phyloP scores from a whole-genome alignment of 2,888 invertebrate species.

The Pycnomerus fuliginosus region DNA sequence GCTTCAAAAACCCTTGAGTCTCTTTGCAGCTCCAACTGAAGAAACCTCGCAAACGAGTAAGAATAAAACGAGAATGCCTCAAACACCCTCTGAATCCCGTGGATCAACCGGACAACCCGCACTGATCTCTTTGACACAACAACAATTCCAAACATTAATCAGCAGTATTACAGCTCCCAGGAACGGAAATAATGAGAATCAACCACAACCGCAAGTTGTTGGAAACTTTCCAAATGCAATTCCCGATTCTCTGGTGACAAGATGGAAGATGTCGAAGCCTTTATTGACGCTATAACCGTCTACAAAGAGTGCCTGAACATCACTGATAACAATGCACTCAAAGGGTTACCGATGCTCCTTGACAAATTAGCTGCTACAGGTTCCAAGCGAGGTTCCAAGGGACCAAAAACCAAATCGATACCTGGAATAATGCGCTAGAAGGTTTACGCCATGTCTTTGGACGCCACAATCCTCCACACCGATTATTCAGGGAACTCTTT shows the following conservation, averaged over 20 bases:
- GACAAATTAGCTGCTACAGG: slow-evolving; percentile 25
- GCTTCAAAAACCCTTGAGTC: too few relatives aligned
- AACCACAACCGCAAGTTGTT: too few relatives aligned
- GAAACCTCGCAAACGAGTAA: too few relatives aligned
- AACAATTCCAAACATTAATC: not conserved
- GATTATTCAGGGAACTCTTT: slow-evolving; percentile 22
- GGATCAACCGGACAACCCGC: not conserved
- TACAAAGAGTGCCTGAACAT: slow-evolving; percentile 32
- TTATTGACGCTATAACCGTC: slow-evolving; percentile 29
- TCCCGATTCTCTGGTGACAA: slow-evolving; percentile 24
- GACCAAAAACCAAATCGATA: slow-evolving; percentile 2
- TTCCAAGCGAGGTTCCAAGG: too few relatives aligned
- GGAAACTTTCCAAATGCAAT: slow-evolving; percentile 22
- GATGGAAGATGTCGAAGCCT: slow-evolving; percentile 26
- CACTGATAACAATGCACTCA: slow-evolving; percentile 28
- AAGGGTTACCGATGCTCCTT: slow-evolving; percentile 32
- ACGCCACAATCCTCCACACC: slow-evolving; percentile 16
- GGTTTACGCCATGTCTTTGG: slow-evolving; percentile 23
- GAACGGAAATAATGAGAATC: too few relatives aligned
- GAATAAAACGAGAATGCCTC: not conserved
- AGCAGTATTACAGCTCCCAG: not conserved
- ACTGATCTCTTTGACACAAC: not conserved
- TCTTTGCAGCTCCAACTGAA: too few relatives aligned
- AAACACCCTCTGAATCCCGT: too few relatives aligned
- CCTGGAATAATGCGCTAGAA: slow-evolving; percentile 22